Conservation (phyloP, 2,797 vertebrate species). For the Centropyge bicolor region DNA sequence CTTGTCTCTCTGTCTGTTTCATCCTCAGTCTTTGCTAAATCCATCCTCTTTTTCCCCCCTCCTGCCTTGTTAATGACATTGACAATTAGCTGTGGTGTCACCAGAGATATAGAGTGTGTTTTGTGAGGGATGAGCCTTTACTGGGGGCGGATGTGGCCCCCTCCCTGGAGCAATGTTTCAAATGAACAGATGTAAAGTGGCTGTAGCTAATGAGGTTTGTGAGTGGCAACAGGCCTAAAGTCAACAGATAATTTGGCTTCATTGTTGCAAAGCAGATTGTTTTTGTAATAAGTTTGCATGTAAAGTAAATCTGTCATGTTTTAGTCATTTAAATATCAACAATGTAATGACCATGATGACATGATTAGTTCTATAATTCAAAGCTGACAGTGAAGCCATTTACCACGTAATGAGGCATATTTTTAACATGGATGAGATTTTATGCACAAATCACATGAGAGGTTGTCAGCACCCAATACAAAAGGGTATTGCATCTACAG, state of each 20-base stretch:
- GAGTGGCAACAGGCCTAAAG: constrained; percentile 18
- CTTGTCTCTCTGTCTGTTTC: constrained; percentile 35
- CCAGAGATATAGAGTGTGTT: constrained; percentile 45
- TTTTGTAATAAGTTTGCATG: constrained; percentile 9
- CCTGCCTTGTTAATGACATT: constrained; percentile 52
- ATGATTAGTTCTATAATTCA: constrained; percentile 17
- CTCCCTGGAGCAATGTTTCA: constrained; percentile 33
- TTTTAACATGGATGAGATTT: constrained; percentile 8
- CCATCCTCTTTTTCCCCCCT: constrained; percentile 32
- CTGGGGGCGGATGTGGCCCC: not conserved
- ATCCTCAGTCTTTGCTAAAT: constrained; percentile 44
- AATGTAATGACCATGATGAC: not conserved
- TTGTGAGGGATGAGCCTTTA: constrained; percentile 32
- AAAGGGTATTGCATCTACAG: not conserved
- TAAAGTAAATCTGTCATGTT: constrained; percentile 5
- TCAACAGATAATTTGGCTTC: constrained; percentile 35
- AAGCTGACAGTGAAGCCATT: constrained; percentile 9
- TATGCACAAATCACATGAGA: constrained; percentile 3
- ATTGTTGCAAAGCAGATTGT: constrained; percentile 9
- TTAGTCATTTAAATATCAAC: constrained; percentile 7
- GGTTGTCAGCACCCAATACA: not conserved
- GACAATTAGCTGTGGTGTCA: constrained; percentile 48
- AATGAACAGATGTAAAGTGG: constrained; percentile 43
- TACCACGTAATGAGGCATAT: constrained; percentile 9
- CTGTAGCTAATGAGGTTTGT: constrained; percentile 32